Evolutionary conservation across 2,888 invertebrate genomes (phyloP), one percentile per base, ranked within the genome.

Genomic region (Lepidonotus clava): DNA sequence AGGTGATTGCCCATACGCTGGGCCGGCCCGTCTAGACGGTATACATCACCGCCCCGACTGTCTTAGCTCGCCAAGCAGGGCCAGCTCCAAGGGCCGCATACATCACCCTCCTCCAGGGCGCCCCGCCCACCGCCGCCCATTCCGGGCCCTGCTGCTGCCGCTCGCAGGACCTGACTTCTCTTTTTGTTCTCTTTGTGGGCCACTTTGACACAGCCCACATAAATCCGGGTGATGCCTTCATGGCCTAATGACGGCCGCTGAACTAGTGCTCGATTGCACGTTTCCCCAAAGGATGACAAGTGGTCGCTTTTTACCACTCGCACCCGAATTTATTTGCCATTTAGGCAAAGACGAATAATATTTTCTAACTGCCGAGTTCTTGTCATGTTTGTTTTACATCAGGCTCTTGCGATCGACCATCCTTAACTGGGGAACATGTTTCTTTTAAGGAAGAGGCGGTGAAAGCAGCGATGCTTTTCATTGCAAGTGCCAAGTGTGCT

Each of bases 21-120:
- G 34, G 71, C 71, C 71, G 36, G 2, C n/a, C 1, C n/a, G 80
- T 80, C 80, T 80, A 46, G 80, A 80, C 80, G 32, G 28, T 5
- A 80, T 80, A 80, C 46, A 46, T 80, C 80, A 80, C 28, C 34
- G 36, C 18, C 24, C 28, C 28, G 21, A 61, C 61, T 61, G 28
- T 28, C 61, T 61, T 61, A 61, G 11, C 61, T 32, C 61, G 46
- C 46, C 28, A 61, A 32, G 28, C 61, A 11, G 28, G 61, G 4
- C 61, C 24, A 24, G 28, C 46, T 11, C 61, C 61, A 61, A 61
- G 28, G 24, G 61, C 28, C 61, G 28, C 24, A 61, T 61, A 61
- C 28, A 61, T 61, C 61, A 61, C 61, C 24, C 24, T 61, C 24
- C 8, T 24, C n/a, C 24, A 24, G 28, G 24, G 53, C 53, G 21